Evolutionary conservation across 2,888 invertebrate genomes (phyloP), one percentile per base, ranked within the genome.

Genomic region (Nemurella pictetii): DNA sequence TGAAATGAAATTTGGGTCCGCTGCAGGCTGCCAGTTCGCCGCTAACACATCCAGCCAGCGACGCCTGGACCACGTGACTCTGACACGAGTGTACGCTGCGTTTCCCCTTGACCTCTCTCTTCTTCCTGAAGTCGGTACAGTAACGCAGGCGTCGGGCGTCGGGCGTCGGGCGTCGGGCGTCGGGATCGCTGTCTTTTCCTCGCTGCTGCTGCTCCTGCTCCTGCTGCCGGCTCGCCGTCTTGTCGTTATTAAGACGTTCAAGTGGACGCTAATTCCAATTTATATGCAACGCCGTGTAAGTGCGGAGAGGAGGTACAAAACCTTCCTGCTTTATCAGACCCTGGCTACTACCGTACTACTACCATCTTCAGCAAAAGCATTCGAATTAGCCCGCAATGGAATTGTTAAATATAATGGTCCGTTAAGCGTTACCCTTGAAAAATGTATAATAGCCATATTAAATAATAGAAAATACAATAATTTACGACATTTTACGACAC

Each of bases 241-340:
- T 85, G 83, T 85, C 83, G 83, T 80, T 83, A 83, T 83, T 74
- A 85, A 85, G 85, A 85, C 73, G 84, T 32, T 83, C 29, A 81
- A 82, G 84, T 83, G 85, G 85, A 84, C 85, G 86, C 55, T 85
- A 85, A 85, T 85, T 85, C 86, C 86, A 85, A 86, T 85, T 84
- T 85, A 85, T 85, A 85, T 85, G 86, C 86, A 84, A 80, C 77
- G 77, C 75, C 82, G 84, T 75, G 73, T 81, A 84, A 84, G 80
- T 84, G 81, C 80, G 84, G 81, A 82, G 73, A 80, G 80, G 81
- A 75, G 73, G 81, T 81, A 75, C 75, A 75, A 75, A 75, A 26
- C 75, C 28, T 55, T 20, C 78, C 29, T 35, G 78, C 30, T 78
- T 78, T 30, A 78, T 78, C 80, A 15, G 3, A 12, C 15, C 15